Base-by-base conservation (phyloP, 1,140 invertebrate species). In the Danaus melanippus region DNA sequence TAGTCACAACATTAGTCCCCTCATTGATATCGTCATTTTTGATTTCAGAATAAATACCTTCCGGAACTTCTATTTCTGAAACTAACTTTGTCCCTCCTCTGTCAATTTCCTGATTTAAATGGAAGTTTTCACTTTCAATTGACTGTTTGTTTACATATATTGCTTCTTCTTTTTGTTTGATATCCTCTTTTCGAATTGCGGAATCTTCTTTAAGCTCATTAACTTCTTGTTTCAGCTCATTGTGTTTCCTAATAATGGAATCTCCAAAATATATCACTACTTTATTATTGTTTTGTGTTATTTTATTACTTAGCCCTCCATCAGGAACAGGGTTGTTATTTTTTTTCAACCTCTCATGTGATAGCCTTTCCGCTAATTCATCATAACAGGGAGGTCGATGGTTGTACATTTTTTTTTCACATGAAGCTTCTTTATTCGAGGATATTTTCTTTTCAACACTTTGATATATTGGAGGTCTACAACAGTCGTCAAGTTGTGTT, bases 211-310 rank as follows among this genome's bases (percentile, higher is more conserved):
- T 68, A 47, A 63, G 61, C 52, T 71, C 67, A 10, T 56, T 61
- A 55, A 82, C 75, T 63, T 78, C 77, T 51, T 69, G 81, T 53
- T 76, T 83, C 56, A 84, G 77, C 50, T 83, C 74, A 56, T 74
- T 83, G 45, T 88, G 86, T 59, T 88, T 88, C 5, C 87, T 74
- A 17, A 89, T 88, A 42, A 90, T 89, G 0, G 90, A 90, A 71
- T 92, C 91, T 6, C 91, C 91, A 58, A 92, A 92, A 68, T 92
- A 92, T 57, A 92, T 92, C 44, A 92, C 90, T 10, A 92, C 91
- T 80, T 90, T 92, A 61, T 92, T 91, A 61, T 88, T 86, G 45
- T 84, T 87, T 64, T 86, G 84, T 40, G 84, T 86, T 17, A 86
- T 86, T 67, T 86, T 86, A 48, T 86, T 85, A 15, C 81, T 74